Base-by-base conservation (phyloP, 2,113 vertebrate species). In the Pampusana beccarii region DNA sequence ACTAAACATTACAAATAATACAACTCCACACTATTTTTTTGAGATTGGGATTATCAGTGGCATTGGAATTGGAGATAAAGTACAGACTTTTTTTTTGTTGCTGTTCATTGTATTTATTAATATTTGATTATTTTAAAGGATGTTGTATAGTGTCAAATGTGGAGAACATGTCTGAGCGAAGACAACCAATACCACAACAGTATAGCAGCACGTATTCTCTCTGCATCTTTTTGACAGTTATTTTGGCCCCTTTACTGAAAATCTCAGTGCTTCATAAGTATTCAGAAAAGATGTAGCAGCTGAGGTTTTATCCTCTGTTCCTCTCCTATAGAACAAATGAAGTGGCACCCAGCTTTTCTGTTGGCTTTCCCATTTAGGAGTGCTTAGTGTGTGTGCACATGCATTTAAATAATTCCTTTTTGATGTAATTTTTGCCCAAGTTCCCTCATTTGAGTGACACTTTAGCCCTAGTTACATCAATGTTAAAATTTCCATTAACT, bases 401-500 rank as follows among this genome's bases (percentile, higher is more conserved):
- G 84, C 56, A 78, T 62, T 70, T 62, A 94, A 91, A 66, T 86
- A 91, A 94, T 84, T 70, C n/a, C 25, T 24, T 84, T 84, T 58
- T 51, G 15, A 66, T 42, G 34, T 71, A 40, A 36, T 70, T 91
- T 89, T 84, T 96, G 84, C 72, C 73, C 60, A 58, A 89, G 73
- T 85, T 79, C 74, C 65, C 38, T 87, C 46, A 66, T 71, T 60
- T 91, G 64, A 88, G 83, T 88, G 86, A 93, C 80, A 88, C 80
- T 84, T 95, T 94, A 94, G 61, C 72, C 48, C 57, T 48, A 64
- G 51, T 88, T 88, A 51, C 80, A 86, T 71, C 61, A 44, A 33
- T 56, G 65, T 88, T 82, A 86, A 84, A 53, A 86, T 93, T 82
- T 80, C 82, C 75, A 75, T 90, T 83, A 80, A 74, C 36, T 95